Evolutionary conservation across 1,140 invertebrate genomes (phyloP), one percentile per base, ranked within the genome.

Genomic region (Gryon sp.): DNA sequence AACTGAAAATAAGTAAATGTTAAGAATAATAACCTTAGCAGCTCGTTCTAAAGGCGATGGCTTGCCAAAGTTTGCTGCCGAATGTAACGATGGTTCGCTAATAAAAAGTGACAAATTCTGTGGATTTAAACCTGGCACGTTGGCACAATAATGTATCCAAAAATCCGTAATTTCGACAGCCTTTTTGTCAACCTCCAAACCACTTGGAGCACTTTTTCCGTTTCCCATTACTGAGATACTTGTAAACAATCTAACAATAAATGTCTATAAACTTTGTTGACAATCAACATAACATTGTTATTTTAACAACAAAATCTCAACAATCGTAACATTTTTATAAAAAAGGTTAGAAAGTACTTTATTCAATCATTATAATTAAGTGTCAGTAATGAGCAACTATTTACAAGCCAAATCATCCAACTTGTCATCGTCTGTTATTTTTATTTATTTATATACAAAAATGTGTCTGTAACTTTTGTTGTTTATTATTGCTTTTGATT

Each of bases 111-210:
- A 94, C 1, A 95, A 86, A 82, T 90, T 91, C 73, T 92, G 90
- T 76, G 80, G 86, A 89, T 83, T 90, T 80, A 82, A 90, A 3
- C 81, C 89, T 22, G 89, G 89, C 9, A 93, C 89, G 34, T 85
- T 91, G 0, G 93, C 93, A 66, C 91, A 91, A 87, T 94, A 92
- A 70, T 94, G 92, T 12, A 91, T 89, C 93, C 93, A 95, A 84
- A 93, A 94, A 79, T 95, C 93, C 18, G 93, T 93, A 2, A 92
- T 90, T 85, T 95, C 93, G 0, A 93, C 88, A 7, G 93, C 90
- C 83, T 93, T 94, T 76, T 94, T 92, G 46, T 94, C 92, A 55
- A 95, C 91, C 83, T 93, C 91, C 26, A 95, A 85, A 6, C 93
- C 93, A 74, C 90, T 91, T 41, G 93, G 87, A 68, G 92, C 91